These are phyloP conservation scores for Eilema depressum DNA, from an alignment of 2,888 invertebrate species.

Conservation along the genomic window DNA sequence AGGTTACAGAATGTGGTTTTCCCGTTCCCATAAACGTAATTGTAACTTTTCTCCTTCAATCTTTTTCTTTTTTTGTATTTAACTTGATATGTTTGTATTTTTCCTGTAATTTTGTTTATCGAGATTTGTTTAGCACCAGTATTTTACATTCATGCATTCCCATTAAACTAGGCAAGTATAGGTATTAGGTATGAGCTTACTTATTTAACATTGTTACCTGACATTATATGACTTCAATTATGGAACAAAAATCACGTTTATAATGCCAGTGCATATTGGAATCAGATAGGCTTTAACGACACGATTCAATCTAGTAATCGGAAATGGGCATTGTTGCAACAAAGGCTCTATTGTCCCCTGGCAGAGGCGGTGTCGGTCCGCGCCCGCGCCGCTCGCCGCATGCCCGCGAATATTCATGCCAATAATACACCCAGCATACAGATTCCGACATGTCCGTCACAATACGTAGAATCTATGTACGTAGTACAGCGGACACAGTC, in stretches of 20 bases:
- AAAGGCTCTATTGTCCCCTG: conserved; percentile 79
- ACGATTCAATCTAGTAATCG: conserved; percentile 86
- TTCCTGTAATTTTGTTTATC: not conserved
- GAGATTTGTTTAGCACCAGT: not conserved
- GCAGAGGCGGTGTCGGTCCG: conserved; percentile 48
- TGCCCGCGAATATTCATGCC: conserved; percentile 71
- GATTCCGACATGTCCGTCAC: conserved; percentile 46
- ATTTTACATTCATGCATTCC: not conserved
- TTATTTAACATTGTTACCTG: not conserved
- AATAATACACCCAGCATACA: conserved; percentile 51
- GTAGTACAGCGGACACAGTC: conserved; percentile 18
- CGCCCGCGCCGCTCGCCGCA: conserved; percentile 46
- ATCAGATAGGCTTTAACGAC: conserved; percentile 75
- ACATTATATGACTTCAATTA: conserved; percentile 5
- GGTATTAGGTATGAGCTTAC: too few relatives aligned
- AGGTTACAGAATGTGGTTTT: conserved; percentile 24
- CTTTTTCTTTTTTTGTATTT: not conserved
- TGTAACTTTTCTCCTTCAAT: not conserved
- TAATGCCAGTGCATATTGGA: conserved; percentile 66
- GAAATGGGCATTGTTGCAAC: conserved; percentile 85
- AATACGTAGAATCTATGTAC: conserved; percentile 44
- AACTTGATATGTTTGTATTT: not conserved
- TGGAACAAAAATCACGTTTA: conserved; percentile 31
- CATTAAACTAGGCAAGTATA: not conserved
- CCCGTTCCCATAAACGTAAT: conserved; percentile 24